Evolutionary conservation across 2,113 vertebrate species (phyloP).

Genomic region (Esox niger): DNA sequence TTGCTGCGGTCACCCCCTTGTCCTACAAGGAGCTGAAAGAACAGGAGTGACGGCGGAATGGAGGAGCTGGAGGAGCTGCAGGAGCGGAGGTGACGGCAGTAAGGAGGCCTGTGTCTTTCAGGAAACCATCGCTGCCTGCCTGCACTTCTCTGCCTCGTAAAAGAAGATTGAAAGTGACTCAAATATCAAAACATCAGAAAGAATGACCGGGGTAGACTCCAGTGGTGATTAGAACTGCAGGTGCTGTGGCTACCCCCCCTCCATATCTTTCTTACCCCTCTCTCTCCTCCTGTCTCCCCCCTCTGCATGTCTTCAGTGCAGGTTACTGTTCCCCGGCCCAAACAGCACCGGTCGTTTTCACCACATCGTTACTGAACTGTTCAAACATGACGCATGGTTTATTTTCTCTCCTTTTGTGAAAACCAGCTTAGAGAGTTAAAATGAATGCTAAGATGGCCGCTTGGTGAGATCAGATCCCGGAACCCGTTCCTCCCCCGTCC

Average conservation of each 20-base stretch:
- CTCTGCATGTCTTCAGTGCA: slow-evolving; percentile 55
- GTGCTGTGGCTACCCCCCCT: slow-evolving; percentile 7
- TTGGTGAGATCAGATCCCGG: slow-evolving; percentile 47
- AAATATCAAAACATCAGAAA: slow-evolving; percentile 8
- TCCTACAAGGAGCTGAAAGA: slow-evolving; percentile 75
- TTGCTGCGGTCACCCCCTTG: slow-evolving; percentile 59
- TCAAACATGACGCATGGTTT: slow-evolving; percentile 46
- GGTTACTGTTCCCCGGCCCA: slow-evolving; percentile 38
- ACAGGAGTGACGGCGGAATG: too few relatives aligned
- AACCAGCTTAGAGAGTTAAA: slow-evolving; percentile 33
- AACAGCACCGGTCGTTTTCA: slow-evolving; percentile 15
- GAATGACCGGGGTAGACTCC: slow-evolving; percentile 19
- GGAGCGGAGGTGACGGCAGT: slow-evolving; percentile 49
- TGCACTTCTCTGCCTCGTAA: slow-evolving; percentile 28
- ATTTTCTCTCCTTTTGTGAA: slow-evolving; percentile 16
- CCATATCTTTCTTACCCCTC: background rate
- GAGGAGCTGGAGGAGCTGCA: too few relatives aligned
- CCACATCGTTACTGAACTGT: slow-evolving; percentile 21
- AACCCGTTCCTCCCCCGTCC: slow-evolving; percentile 41
- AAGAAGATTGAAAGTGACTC: slow-evolving; percentile 10
- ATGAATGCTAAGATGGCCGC: slow-evolving; percentile 56
- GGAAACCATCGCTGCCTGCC: slow-evolving; percentile 19
- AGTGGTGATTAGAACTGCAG: slow-evolving; percentile 25
- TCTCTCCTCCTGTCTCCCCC: background rate
- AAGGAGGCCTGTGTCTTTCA: slow-evolving; percentile 25